phyloP scores from a whole-genome alignment of 2,888 invertebrate genomes.

The Tetrapedia diversipes region DNA sequence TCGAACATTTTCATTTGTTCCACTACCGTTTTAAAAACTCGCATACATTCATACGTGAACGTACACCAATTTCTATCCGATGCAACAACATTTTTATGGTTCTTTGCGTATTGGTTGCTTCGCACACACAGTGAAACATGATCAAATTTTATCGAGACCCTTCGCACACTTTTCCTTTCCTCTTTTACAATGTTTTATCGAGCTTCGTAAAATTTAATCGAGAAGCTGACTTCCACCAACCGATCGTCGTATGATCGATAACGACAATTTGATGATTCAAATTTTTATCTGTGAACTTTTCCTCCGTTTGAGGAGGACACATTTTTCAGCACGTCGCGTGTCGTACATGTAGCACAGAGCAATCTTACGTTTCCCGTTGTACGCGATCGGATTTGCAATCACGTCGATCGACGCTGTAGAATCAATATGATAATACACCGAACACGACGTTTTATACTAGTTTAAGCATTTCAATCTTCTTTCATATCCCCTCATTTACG shows the following conservation, averaged over 20 bases:
- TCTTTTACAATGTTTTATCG: slow-evolving; percentile 1
- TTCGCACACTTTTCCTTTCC: slow-evolving; percentile 6
- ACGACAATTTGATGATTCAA: neutral
- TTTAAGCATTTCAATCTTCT: too few relatives aligned
- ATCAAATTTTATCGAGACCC: neutral
- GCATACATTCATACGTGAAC: neutral
- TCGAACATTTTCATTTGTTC: neutral
- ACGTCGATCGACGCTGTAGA: slow-evolving; percentile 2
- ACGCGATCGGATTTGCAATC: slow-evolving; percentile 52
- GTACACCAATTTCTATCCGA: neutral
- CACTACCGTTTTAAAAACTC: neutral
- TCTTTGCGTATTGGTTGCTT: slow-evolving; percentile 10
- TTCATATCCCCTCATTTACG: too few relatives aligned
- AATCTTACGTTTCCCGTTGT: neutral
- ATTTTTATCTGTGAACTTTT: slow-evolving; percentile 11
- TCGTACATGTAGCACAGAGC: slow-evolving; percentile 14
- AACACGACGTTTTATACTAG: too few relatives aligned
- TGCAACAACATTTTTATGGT: neutral
- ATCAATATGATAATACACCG: neutral
- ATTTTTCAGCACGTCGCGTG: neutral
- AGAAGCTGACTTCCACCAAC: neutral
- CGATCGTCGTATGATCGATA: too few relatives aligned
- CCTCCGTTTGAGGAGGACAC: too few relatives aligned
- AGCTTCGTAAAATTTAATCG: neutral
- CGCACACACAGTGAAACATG: slow-evolving; percentile 9